phyloP scores from a whole-genome alignment of 1,140 invertebrate species.

The Bombus superbus region DNA sequence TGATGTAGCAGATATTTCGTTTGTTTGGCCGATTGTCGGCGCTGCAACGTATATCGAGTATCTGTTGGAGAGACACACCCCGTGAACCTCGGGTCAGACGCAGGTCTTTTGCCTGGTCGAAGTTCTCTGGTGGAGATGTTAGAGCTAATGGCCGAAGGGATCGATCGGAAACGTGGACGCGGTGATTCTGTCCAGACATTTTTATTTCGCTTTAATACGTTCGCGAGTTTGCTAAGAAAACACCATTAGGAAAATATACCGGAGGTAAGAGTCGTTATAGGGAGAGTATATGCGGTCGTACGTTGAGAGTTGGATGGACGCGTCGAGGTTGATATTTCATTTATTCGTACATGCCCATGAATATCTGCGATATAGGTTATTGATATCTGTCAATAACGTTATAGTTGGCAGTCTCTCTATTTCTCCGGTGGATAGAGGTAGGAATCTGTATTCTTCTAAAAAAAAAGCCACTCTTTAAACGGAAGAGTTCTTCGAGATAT shows the following conservation, averaged over 20 bases:
- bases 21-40: slow-evolving; percentile 49
- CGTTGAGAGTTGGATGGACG: not conserved
- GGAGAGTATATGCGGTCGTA: too few species aligned
- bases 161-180: not conserved
- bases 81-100: not conserved
- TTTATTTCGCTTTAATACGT: not conserved
- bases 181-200: not conserved
- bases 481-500: not conserved
- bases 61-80: slow-evolving; percentile 23
- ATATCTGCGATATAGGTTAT: not conserved
- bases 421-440: not conserved
- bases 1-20: slow-evolving; percentile 53
- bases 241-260: too few species aligned
- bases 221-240: not conserved
- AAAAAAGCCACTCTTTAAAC: not conserved
- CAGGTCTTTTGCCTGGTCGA: not conserved
- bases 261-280: too few species aligned
- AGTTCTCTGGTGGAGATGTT: not conserved
- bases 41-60: slow-evolving; percentile 17
- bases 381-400: slow-evolving; percentile 9
- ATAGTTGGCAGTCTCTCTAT: not conserved
- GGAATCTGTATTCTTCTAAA: slow-evolving; percentile 16
- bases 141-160: not conserved
- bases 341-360: not conserved
- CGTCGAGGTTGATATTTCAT: not conserved